Conservation (phyloP, 23 tunicate species). For the Halocynthia roretzi region DNA sequence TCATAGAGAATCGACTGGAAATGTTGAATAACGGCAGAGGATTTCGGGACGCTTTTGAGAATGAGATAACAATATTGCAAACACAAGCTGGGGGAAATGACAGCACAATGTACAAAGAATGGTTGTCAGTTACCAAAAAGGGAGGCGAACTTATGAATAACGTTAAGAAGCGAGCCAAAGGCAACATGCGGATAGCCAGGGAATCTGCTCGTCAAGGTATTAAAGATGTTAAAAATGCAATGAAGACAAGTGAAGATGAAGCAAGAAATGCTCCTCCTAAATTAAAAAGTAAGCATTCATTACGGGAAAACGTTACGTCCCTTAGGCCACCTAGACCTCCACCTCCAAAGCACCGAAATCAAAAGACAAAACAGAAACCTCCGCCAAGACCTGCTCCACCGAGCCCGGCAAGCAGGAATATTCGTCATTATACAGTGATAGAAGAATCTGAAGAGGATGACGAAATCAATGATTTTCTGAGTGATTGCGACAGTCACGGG, state of each 20-base stretch:
- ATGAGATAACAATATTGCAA: conserved; percentile 36
- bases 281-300: not conserved
- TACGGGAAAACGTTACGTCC: conserved; percentile 11
- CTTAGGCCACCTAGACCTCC: conserved; percentile 33
- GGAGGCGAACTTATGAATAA: not conserved
- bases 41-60: conserved; percentile 70
- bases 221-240: conserved; percentile 16
- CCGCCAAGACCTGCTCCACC: conserved; percentile 8
- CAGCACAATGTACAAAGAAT: conserved; percentile 62
- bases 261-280: conserved; percentile 3
- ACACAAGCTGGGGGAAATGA: conserved; percentile 6
- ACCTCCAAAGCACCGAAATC: conserved; percentile 10
- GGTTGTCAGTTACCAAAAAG: conserved; percentile 26
- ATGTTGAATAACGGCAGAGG: conserved; percentile 86
- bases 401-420: not conserved
- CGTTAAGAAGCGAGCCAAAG: conserved; percentile 40
- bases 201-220: conserved; percentile 18
- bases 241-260: conserved; percentile 6
- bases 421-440: too few species aligned
- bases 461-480: too few species aligned
- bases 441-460: too few species aligned
- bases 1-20: conserved; percentile 69
- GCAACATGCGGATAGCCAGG: conserved; percentile 54
- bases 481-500: too few species aligned
- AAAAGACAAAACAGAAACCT: too few species aligned